Evolutionary conservation across 1,140 invertebrate species (phyloP).

Genomic region (Mesaphorura yosii): DNA sequence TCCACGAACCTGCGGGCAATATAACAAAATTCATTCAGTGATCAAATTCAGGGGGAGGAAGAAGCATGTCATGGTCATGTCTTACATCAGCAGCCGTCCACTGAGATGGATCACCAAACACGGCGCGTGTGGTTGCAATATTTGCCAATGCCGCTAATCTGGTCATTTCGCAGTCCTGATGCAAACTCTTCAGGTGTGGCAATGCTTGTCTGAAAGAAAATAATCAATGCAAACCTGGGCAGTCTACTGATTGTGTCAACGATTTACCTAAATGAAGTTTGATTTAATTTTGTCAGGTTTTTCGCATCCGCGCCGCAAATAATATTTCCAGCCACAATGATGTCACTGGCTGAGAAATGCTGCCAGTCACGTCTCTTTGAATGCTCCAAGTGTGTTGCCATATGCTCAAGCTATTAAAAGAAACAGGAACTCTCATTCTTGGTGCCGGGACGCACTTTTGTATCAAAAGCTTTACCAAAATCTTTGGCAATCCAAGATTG

Average conservation of each 20-base stretch:
- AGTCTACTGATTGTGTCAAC: constrained; percentile 2
- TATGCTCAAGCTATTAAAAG: constrained; percentile 22
- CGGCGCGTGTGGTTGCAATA: neutral
- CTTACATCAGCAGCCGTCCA: constrained; percentile 26
- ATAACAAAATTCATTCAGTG: neutral
- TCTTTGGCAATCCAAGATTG: constrained; percentile 24
- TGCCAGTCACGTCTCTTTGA: neutral
- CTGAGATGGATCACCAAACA: constrained; percentile 15
- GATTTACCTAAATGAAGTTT: neutral
- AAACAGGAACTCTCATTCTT: neutral
- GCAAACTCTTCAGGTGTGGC: constrained; percentile 18
- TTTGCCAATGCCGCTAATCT: constrained; percentile 9
- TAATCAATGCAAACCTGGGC: neutral
- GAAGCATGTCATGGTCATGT: neutral
- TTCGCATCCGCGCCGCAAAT: constrained; percentile 19
- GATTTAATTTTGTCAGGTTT: constrained; percentile 1
- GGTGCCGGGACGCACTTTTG: too few relatives aligned
- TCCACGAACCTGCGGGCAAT: constrained; percentile 6
- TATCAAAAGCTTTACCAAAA: constrained; percentile 14
- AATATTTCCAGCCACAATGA: constrained; percentile 21
- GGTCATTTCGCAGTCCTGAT: constrained; percentile 19
- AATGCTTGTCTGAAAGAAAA: constrained; percentile 19
- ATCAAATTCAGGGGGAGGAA: neutral
- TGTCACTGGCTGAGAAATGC: constrained; percentile 16
- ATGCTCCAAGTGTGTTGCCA: constrained; percentile 21